Percentiles rank a stretch among this genome's conserved stretches.
Conservation (phyloP, 2,888 invertebrate species). For the Dascillus cervinus region DNA sequence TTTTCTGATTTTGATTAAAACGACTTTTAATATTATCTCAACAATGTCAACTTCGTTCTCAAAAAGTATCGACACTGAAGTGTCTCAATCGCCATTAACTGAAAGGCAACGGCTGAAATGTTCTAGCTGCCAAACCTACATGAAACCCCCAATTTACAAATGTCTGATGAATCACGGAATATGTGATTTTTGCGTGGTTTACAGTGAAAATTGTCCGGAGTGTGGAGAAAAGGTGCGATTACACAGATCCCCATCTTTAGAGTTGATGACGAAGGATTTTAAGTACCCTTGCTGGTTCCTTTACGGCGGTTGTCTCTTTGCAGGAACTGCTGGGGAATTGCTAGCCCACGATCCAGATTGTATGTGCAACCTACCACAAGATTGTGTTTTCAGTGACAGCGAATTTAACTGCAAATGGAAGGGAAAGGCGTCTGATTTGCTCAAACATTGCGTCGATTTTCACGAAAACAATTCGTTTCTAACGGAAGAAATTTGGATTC, state of each 20-base stretch:
- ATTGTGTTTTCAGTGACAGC: slow-evolving; percentile 1
- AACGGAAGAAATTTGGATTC: background rate
- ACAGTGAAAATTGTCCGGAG: background rate
- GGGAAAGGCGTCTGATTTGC: slow-evolving; percentile 3
- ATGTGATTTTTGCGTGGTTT: slow-evolving; percentile 1
- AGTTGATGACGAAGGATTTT: background rate
- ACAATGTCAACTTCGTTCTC: no score
- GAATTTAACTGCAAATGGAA: slow-evolving; percentile 4
- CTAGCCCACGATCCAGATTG: slow-evolving; percentile 1
- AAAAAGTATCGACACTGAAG: no score
- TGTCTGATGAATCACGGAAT: slow-evolving; percentile 3
- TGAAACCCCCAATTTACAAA: slow-evolving; percentile 3
- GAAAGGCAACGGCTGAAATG: no score
- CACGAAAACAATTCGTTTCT: background rate
- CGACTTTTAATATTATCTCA: no score
- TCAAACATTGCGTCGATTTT: slow-evolving; percentile 1
- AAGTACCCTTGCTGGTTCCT: slow-evolving; percentile 3
- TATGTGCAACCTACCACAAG: background rate
- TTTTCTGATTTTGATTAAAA: no score
- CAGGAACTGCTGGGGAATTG: background rate
- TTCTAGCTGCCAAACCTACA: background rate
- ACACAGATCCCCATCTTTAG: background rate
- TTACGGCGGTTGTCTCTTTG: slow-evolving; percentile 2
- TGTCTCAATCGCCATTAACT: no score
- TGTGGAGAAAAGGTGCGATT: background rate